A percentile compares a stretch with the other conserved stretches of the same genome.
Evolutionary conservation across 2,797 vertebrate genomes (phyloP).

Genomic region (Halcyon chelicuti): DNA sequence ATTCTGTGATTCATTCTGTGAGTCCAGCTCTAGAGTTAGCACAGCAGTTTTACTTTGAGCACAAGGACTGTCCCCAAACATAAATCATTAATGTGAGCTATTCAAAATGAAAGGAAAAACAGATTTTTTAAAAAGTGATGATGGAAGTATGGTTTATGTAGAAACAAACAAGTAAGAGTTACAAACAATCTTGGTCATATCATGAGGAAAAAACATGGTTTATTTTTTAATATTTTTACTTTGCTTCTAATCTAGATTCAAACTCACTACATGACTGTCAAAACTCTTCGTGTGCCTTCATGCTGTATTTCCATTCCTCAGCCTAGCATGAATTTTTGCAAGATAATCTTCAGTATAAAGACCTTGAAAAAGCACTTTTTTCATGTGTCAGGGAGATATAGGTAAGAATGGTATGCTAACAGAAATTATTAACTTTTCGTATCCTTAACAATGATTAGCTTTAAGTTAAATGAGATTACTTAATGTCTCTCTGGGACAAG

Average conservation of each 20-base stretch:
- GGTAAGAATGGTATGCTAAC: not conserved
- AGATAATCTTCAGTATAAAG: conserved; percentile 1
- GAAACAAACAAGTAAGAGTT: not conserved
- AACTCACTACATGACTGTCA: not conserved
- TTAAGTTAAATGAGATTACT: conserved; percentile 33
- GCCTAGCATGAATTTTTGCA: not conserved
- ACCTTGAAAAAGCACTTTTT: not conserved
- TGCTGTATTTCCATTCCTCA: not conserved
- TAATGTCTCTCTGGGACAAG: not conserved
- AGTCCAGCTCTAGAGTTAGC: not conserved
- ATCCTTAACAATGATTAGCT: conserved; percentile 33
- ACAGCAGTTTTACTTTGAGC: not conserved
- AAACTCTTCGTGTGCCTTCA: not conserved
- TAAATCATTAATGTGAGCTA: not conserved
- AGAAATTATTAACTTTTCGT: conserved; percentile 18
- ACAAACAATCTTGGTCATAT: not conserved
- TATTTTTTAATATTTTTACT: not conserved
- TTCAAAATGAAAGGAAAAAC: not conserved
- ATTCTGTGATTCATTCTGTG: no score
- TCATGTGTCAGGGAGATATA: not conserved
- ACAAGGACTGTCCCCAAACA: not conserved
- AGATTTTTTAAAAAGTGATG: fast-evolving
- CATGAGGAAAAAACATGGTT: not conserved
- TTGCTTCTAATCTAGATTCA: not conserved
- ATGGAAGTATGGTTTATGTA: not conserved